Conservation (phyloP, 2,888 invertebrate species). For the Drosophila limbata region DNA sequence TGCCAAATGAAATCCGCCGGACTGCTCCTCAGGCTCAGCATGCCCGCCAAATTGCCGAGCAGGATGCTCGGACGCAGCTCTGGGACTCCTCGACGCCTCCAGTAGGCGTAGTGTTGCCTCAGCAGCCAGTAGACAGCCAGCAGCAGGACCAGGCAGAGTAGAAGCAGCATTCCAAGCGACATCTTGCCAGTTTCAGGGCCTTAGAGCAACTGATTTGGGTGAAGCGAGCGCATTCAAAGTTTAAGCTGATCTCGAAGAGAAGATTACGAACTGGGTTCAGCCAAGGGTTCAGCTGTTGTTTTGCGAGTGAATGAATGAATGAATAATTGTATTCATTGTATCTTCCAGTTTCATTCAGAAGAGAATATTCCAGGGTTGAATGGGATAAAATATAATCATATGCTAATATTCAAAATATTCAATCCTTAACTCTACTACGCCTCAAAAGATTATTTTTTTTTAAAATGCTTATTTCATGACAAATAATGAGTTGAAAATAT, state of each 20-base stretch:
- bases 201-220: conserved; percentile 15
- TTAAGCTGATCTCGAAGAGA: conserved; percentile 12
- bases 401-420: not conserved
- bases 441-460: not conserved
- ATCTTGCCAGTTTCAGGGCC: conserved; percentile 34
- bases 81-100: conserved; percentile 81
- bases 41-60: conserved; percentile 85
- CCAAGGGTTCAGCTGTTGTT: conserved; percentile 4
- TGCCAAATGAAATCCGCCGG: conserved; percentile 81
- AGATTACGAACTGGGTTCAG: conserved; percentile 32
- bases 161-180: conserved; percentile 35
- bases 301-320: conserved; percentile 14
- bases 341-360: not conserved
- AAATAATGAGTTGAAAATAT: not conserved
- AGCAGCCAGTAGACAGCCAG: conserved; percentile 43
- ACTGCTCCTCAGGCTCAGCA: conserved; percentile 80
- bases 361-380: not conserved
- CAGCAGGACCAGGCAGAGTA: conserved; percentile 39
- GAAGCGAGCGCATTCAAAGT: not conserved
- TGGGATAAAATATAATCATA: not conserved
- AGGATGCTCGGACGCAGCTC: conserved; percentile 83
- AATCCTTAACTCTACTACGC: not conserved
- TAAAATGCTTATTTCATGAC: not conserved
- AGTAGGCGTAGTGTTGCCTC: conserved; percentile 73
- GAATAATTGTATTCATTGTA: not conserved